These are phyloP conservation scores for Sorex fumeus DNA, from an alignment of 2,113 vertebrate species.

Conservation along the genomic window DNA sequence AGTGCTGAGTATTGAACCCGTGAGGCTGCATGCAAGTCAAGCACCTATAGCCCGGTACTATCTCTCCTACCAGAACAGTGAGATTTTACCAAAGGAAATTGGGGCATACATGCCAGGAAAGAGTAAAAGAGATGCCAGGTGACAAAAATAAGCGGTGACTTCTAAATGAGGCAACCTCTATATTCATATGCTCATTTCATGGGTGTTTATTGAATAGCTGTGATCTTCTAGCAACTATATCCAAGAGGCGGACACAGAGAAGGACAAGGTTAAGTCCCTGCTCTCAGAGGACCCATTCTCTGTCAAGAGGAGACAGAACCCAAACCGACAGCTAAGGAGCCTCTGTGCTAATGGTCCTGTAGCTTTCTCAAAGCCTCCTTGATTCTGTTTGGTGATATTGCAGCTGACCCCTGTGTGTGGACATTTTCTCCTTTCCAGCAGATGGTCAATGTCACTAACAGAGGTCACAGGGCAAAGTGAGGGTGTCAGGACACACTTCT, in stretches of 20 bases:
- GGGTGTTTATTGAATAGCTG: neutral
- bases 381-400: neutral
- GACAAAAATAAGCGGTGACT: conserved; percentile 23
- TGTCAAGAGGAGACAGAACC: neutral
- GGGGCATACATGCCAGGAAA: neutral
- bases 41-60: no score
- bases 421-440: neutral
- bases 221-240: neutral
- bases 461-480: neutral
- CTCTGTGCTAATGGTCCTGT: neutral
- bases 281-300: neutral
- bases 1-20: no score
- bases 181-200: conserved; percentile 16
- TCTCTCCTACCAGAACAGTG: neutral
- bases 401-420: neutral
- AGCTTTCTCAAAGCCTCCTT: neutral
- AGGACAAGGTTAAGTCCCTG: neutral
- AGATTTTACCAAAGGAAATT: neutral
- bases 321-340: neutral
- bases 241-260: neutral
- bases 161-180: neutral
- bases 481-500: neutral
- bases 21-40: no score
- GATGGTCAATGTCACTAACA: neutral
- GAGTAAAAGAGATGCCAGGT: neutral